A percentile compares a stretch with the other conserved stretches of the same genome.
phyloP scores from a whole-genome alignment of 2,888 invertebrate genomes.

The Cynaeus angustus region DNA sequence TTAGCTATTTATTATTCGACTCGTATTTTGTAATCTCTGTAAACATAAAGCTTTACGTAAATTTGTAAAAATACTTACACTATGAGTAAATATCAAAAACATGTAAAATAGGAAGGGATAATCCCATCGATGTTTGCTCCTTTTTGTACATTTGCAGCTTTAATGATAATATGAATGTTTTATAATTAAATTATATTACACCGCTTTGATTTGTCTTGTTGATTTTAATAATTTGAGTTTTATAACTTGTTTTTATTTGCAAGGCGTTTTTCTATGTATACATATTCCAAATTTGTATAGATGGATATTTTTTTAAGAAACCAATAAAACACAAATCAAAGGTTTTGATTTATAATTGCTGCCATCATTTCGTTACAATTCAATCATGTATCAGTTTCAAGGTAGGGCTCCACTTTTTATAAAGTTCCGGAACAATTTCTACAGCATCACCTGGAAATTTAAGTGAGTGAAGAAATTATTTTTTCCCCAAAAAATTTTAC shows the following conservation, averaged over 20 bases:
- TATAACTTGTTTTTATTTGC: conserved; percentile 40
- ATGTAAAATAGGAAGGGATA: conserved; percentile 12
- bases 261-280: conserved; percentile 6
- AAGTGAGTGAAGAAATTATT: no score
- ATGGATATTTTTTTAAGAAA: conserved; percentile 19
- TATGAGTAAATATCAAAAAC: conserved; percentile 9
- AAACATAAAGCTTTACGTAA: conserved; percentile 38
- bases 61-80: conserved; percentile 23
- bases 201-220: conserved; percentile 53
- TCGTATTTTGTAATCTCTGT: conserved; percentile 34
- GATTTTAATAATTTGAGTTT: conserved; percentile 43
- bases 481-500: conserved; percentile 50
- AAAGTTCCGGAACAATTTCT: conserved; percentile 60
- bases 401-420: conserved; percentile 53
- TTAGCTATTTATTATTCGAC: conserved; percentile 69
- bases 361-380: no score
- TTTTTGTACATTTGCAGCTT: conserved; percentile 51
- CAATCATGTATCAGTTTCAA: background rate
- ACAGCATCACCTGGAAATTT: conserved; percentile 63
- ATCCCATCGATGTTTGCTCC: conserved; percentile 17
- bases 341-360: no score
- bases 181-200: conserved; percentile 45
- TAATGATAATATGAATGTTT: conserved; percentile 47
- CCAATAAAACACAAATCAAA: background rate
- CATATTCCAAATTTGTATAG: conserved; percentile 23